Percentiles rank a stretch among this genome's conserved stretches.
phyloP scores from a whole-genome alignment of 2,888 invertebrate genomes.

The Chouioia cunea region DNA sequence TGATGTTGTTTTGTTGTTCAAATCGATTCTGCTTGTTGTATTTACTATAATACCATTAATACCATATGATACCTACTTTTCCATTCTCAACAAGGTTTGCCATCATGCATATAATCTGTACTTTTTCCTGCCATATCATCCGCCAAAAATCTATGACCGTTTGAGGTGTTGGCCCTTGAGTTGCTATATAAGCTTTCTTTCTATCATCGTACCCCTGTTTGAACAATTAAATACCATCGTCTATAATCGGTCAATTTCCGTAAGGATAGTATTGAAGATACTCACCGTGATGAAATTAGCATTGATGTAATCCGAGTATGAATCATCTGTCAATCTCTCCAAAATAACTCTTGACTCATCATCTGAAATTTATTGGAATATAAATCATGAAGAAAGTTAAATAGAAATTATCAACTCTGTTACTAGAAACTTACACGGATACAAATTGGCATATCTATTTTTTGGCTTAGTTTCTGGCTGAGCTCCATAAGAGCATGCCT shows the following conservation, averaged over 20 bases:
- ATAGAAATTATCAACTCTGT: not conserved
- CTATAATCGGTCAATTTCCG: too few species aligned
- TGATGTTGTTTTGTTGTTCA: not conserved
- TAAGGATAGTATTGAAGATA: too few species aligned
- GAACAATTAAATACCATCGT: too few species aligned
- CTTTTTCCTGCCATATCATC: conserved; percentile 70
- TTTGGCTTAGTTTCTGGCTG: conserved; percentile 67
- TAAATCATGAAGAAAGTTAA: not conserved
- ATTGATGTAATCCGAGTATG: conserved; percentile 71
- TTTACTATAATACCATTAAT: not conserved
- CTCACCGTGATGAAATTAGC: conserved; percentile 70
- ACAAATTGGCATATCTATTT: conserved; percentile 69
- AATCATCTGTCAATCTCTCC: conserved; percentile 63
- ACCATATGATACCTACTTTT: conserved; percentile 61
- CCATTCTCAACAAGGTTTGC: conserved; percentile 69
- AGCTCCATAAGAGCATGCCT: conserved; percentile 65
- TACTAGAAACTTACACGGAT: conserved; percentile 65
- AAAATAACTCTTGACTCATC: conserved; percentile 70
- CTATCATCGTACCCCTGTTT: conserved; percentile 52
- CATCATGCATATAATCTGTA: conserved; percentile 70
- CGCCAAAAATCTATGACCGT: conserved; percentile 69
- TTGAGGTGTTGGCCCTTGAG: conserved; percentile 65
- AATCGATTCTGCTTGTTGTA: too few species aligned
- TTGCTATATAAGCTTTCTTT: conserved; percentile 62
- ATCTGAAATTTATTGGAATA: conserved; percentile 58